Evolutionary conservation across 2,797 vertebrate species (phyloP).

Genomic region (Astyanax mexicanus): DNA sequence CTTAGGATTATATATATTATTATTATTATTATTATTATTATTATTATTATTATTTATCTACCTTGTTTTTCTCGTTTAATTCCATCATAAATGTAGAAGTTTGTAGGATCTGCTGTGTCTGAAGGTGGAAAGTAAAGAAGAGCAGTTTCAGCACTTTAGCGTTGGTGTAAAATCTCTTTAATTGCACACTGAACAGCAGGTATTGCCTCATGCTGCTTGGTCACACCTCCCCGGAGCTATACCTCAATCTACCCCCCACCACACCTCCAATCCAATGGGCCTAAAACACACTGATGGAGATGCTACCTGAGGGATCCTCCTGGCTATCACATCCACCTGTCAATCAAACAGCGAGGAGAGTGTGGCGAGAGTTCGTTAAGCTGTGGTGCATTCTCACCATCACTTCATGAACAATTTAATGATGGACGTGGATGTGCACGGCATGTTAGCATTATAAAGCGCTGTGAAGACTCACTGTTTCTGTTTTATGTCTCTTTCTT

Average conservation of each 20-base stretch:
- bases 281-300: conserved; percentile 22
- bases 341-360: conserved; percentile 42
- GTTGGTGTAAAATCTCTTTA: conserved; percentile 68
- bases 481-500: too few species aligned
- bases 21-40: too few species aligned
- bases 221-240: conserved; percentile 60
- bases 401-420: not conserved
- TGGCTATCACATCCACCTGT: conserved; percentile 47
- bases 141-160: conserved; percentile 59
- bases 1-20: too few species aligned
- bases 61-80: too few species aligned
- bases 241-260: conserved; percentile 24
- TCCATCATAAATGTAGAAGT: too few species aligned
- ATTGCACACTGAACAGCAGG: conserved; percentile 73
- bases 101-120: too few species aligned
- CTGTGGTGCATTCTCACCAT: not conserved
- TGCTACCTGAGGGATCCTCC: conserved; percentile 46
- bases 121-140: conserved; percentile 1
- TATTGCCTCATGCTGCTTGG: conserved; percentile 65
- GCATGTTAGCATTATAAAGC: not conserved
- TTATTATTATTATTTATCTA: too few species aligned
- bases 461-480: too few species aligned
- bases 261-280: conserved; percentile 10
- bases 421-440: not conserved
- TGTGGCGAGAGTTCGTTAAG: conserved; percentile 11